Base-by-base conservation (phyloP, 2,888 invertebrate species). In the Salpingus planirostris region DNA sequence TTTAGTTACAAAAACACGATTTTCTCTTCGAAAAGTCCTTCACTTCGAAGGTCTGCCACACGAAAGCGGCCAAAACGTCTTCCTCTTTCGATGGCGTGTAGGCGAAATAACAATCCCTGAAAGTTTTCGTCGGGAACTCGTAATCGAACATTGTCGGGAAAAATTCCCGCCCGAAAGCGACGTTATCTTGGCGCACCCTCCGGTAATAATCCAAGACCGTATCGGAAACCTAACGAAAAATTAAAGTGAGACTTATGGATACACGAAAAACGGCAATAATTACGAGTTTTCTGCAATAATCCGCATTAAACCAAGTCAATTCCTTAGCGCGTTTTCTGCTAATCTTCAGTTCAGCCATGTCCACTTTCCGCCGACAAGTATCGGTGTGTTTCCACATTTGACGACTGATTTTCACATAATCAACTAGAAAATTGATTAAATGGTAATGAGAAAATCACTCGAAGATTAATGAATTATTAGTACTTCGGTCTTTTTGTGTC, bases 41-140 rank as follows among this genome's bases (percentile, higher is more conserved):
- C 11, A 23, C 18, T 7, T 38, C 33, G n/a, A 24, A 29, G 2
- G 11, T 15, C 7, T 27, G 13, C 38, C 33, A 38, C 2, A 34
- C 31, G 12, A 25, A 34, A 13, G 15, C 15, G 8, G 30, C 33
- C 1, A 43, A 34, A 5, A 52, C 33, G 8, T 59, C 50, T 30
- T 56, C 54, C 34, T 61, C 59, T 46, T 61, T 61, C 3, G 50
- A 36, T 6, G 62, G 57, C 23, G 52, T 33, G 42, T 64, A 65
- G 2, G 62, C 49, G 36, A 60, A 64, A 40, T 47, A 60, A 29
- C 52, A 53, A 34, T 62, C 54, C 25, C 60, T 46, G 39, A 60
- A 60, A 8, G 50, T 49, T 15, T 43, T 44, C 3, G 40, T 57
- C 2, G 55, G 60, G 31, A 60, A 56, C 40, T 59, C 52, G 38